Conservation (phyloP, 35 echinoderm and acorn worm genomes). For the Ophiothrix spiculata region DNA sequence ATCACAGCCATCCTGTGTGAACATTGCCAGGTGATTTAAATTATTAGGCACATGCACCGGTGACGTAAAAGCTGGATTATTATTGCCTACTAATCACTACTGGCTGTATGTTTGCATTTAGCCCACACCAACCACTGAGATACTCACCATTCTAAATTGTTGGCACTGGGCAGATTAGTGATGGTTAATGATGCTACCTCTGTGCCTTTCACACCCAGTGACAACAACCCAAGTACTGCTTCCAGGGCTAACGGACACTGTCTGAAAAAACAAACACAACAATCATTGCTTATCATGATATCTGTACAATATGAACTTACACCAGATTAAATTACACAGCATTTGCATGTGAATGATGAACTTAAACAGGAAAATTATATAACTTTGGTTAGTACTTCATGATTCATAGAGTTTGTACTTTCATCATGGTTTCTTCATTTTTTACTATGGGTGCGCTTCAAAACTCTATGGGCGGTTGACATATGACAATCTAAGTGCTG, state of each 20-base stretch:
- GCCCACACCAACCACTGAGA: too few species aligned
- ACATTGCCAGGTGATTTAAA: too few species aligned
- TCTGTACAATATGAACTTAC: not conserved
- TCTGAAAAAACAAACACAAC: slow-evolving; percentile 30
- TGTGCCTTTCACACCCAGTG: slow-evolving; percentile 84
- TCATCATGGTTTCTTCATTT: too few species aligned
- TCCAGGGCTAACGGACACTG: slow-evolving; percentile 81
- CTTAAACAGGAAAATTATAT: not conserved
- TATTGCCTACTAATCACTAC: too few species aligned
- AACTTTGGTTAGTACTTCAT: not conserved
- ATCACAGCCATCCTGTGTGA: too few species aligned
- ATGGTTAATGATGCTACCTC: slow-evolving; percentile 82
- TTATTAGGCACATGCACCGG: too few species aligned
- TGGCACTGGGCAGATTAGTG: slow-evolving; percentile 63
- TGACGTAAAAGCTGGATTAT: too few species aligned
- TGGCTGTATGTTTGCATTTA: too few species aligned
- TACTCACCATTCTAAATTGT: slow-evolving; percentile 90
- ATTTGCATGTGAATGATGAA: not conserved
- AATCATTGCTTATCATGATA: not conserved
- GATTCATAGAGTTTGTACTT: too few species aligned
- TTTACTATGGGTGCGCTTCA: too few species aligned
- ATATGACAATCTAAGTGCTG: too few species aligned
- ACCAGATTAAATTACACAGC: not conserved
- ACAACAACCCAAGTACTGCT: slow-evolving; percentile 75
- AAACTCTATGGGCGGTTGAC: too few species aligned